These are phyloP conservation scores for Hippocampus mohnikei DNA, from an alignment of 2,113 vertebrate species.

Conservation along the genomic window DNA sequence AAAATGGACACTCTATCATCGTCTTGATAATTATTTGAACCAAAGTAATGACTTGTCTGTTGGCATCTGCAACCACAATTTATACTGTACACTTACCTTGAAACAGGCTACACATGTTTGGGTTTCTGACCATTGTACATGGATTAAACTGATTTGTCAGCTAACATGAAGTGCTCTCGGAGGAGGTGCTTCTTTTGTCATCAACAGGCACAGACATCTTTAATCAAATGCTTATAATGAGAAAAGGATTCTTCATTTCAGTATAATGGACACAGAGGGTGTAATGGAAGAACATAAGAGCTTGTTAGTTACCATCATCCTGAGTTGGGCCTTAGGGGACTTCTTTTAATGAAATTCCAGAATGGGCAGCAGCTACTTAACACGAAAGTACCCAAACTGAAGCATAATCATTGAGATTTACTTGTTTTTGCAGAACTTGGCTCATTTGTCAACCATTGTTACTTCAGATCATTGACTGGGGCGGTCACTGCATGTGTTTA, in stretches of 20 bases:
- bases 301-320: slow-evolving; percentile 51
- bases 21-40: no score
- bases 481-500: slow-evolving; percentile 9
- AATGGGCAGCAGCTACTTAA: slow-evolving; percentile 40
- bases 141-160: slow-evolving; percentile 14
- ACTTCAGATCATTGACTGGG: slow-evolving; percentile 13
- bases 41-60: no score
- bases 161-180: not conserved
- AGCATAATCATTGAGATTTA: slow-evolving; percentile 45
- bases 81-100: no score
- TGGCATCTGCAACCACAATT: no score
- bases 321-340: slow-evolving; percentile 44
- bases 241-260: slow-evolving; percentile 52
- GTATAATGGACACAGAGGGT: slow-evolving; percentile 55
- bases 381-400: slow-evolving; percentile 25
- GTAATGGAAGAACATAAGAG: slow-evolving; percentile 42
- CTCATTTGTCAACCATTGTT: slow-evolving; percentile 14
- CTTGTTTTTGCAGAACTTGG: slow-evolving; percentile 45
- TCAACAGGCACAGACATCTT: slow-evolving; percentile 27
- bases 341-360: slow-evolving; percentile 52
- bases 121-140: no score
- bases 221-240: slow-evolving; percentile 60
- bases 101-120: no score
- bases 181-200: not conserved
- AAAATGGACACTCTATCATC: no score